Evolutionary conservation across 2,797 vertebrate species (phyloP).

Genomic region (Somateria mollissima): DNA sequence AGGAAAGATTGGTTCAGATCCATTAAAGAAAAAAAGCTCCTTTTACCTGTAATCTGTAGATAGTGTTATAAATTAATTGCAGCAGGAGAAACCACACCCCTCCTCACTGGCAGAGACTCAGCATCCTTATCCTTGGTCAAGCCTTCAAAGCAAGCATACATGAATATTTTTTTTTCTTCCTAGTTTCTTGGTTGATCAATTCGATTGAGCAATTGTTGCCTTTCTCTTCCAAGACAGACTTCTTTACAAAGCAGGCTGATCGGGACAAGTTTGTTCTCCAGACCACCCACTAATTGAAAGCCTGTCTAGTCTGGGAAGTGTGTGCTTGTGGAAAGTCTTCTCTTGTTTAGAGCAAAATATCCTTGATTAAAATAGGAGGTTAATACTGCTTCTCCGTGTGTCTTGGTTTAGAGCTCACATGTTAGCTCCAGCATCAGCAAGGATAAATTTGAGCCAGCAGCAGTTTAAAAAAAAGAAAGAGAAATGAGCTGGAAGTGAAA

Average conservation of each 20-base stretch:
- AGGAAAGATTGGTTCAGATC: neutral
- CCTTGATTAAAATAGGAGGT: constrained; percentile 18
- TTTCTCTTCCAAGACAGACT: neutral
- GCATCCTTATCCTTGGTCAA: neutral
- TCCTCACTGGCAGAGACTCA: neutral
- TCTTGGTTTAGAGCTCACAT: neutral
- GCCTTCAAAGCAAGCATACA: neutral
- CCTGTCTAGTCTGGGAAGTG: neutral
- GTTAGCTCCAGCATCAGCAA: neutral
- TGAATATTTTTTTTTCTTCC: neutral
- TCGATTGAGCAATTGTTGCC: neutral
- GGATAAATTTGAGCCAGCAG: neutral
- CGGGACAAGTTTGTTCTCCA: neutral
- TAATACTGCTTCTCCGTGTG: neutral
- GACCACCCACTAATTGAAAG: neutral
- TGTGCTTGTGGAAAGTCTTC: neutral
- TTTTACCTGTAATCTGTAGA: constrained; percentile 15
- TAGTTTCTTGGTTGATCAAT: neutral
- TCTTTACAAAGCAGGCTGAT: neutral
- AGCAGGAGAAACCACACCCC: neutral
- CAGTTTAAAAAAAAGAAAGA: neutral
- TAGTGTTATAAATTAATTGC: neutral
- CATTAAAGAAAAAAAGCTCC: neutral
- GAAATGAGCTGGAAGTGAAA: neutral
- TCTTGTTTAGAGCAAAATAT: neutral